Evolutionary conservation across 2,797 vertebrate genomes (phyloP).

Genomic region (Lutjanus argentimaculatus): DNA sequence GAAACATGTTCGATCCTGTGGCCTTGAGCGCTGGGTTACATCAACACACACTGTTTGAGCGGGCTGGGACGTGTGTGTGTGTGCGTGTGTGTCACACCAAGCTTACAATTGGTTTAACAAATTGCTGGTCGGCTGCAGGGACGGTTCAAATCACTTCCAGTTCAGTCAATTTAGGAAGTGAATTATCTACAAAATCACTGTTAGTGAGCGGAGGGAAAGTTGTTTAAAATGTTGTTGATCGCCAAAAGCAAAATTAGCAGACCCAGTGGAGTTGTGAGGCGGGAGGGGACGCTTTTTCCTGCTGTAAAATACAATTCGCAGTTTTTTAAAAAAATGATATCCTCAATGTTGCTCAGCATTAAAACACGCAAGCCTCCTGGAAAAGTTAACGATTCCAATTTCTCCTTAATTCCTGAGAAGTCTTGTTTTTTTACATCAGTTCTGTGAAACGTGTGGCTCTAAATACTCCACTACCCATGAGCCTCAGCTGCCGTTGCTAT

Average conservation of each 20-base stretch:
- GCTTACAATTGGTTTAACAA: constrained; percentile 5
- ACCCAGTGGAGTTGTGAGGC: neutral
- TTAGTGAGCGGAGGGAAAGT: neutral
- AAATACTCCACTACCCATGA: too few relatives aligned
- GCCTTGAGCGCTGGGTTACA: constrained; percentile 60
- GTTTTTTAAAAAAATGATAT: too few relatives aligned
- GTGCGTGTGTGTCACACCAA: constrained; percentile 12
- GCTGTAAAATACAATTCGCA: too few relatives aligned
- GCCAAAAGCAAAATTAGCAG: neutral
- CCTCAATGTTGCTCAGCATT: too few relatives aligned
- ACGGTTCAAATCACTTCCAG: constrained; percentile 47
- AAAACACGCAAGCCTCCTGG: too few relatives aligned
- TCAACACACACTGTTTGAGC: constrained; percentile 46
- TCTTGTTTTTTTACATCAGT: too few relatives aligned
- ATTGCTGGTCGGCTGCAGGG: constrained; percentile 52
- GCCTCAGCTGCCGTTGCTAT: too few relatives aligned
- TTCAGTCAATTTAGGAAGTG: constrained; percentile 18
- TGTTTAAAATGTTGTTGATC: neutral
- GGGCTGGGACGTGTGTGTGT: neutral
- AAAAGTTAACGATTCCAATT: too few relatives aligned
- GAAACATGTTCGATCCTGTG: constrained; percentile 70
- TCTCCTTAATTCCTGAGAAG: too few relatives aligned
- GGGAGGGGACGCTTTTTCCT: neutral
- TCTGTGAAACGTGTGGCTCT: too few relatives aligned
- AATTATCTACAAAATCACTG: neutral